Percentiles rank a stretch among this genome's conserved stretches.
Conservation (phyloP, 1,140 invertebrate species). For the Meloidogyne hapla region DNA sequence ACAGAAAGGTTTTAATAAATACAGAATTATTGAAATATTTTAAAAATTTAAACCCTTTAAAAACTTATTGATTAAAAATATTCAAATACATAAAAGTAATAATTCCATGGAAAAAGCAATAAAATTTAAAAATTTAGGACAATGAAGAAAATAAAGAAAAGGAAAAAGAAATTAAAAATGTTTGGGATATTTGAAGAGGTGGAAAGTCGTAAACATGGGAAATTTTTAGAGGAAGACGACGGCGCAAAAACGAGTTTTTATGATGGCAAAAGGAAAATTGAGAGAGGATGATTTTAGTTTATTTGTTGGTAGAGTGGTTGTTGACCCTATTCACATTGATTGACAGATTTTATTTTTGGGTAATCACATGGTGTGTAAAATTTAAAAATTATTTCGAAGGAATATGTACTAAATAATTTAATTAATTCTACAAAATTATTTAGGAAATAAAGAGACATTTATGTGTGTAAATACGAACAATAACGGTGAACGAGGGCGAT, state of each 20-base stretch:
- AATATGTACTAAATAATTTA: too few species aligned
- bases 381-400: background rate
- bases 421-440: too few species aligned
- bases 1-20: too few species aligned
- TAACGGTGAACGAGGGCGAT: too few species aligned
- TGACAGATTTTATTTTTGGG: background rate
- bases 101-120: background rate
- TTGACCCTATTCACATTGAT: background rate
- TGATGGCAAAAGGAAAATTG: background rate
- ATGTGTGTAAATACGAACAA: too few species aligned
- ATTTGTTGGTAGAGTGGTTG: background rate
- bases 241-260: background rate
- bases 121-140: background rate
- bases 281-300: background rate
- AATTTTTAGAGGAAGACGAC: background rate
- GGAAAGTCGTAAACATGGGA: conserved; percentile 1
- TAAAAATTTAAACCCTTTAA: too few species aligned
- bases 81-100: too few species aligned
- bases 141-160: background rate
- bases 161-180: background rate
- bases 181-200: background rate
- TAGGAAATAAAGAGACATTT: too few species aligned
- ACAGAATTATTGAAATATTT: too few species aligned
- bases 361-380: background rate
- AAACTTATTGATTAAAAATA: too few species aligned